Conservation (phyloP, 2,888 invertebrate species). For the Serripes groenlandicus region DNA sequence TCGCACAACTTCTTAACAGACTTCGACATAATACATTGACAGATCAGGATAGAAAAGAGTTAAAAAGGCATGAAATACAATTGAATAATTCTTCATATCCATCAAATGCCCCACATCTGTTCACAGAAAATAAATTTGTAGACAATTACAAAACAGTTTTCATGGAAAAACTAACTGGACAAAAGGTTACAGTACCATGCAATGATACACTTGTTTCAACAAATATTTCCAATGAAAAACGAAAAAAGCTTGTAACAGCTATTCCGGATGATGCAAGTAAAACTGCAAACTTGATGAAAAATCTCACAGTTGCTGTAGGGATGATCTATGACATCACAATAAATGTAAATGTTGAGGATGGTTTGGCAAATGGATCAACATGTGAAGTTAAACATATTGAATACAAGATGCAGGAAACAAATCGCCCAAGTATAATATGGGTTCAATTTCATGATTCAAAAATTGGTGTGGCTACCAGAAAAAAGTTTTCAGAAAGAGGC, state of each 20-base stretch:
- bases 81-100: slow-evolving; percentile 2
- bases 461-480: slow-evolving; percentile 30
- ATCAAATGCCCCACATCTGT: slow-evolving; percentile 36
- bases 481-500: slow-evolving; percentile 38
- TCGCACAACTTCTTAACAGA: slow-evolving; percentile 57
- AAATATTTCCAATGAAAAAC: slow-evolving; percentile 34
- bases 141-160: slow-evolving; percentile 37
- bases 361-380: slow-evolving; percentile 53
- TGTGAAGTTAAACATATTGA: slow-evolving; percentile 48
- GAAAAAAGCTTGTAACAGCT: slow-evolving; percentile 21
- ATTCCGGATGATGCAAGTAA: slow-evolving; percentile 17
- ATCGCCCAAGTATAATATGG: slow-evolving; percentile 59
- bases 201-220: slow-evolving; percentile 28
- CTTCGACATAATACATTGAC: slow-evolving; percentile 50
- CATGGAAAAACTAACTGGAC: slow-evolving; percentile 14
- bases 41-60: slow-evolving; percentile 34
- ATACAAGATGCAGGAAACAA: slow-evolving; percentile 33
- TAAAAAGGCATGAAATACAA: slow-evolving; percentile 1
- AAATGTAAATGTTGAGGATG: slow-evolving; percentile 55
- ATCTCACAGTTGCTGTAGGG: slow-evolving; percentile 41
- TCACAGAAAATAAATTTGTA: slow-evolving; percentile 42
- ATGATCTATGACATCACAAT: slow-evolving; percentile 56
- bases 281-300: slow-evolving; percentile 22
- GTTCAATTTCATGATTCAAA: slow-evolving; percentile 43
- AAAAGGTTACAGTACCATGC: slow-evolving; percentile 36